phyloP scores from a whole-genome alignment of 2,888 invertebrate genomes.

The Crocallis elinguaria region DNA sequence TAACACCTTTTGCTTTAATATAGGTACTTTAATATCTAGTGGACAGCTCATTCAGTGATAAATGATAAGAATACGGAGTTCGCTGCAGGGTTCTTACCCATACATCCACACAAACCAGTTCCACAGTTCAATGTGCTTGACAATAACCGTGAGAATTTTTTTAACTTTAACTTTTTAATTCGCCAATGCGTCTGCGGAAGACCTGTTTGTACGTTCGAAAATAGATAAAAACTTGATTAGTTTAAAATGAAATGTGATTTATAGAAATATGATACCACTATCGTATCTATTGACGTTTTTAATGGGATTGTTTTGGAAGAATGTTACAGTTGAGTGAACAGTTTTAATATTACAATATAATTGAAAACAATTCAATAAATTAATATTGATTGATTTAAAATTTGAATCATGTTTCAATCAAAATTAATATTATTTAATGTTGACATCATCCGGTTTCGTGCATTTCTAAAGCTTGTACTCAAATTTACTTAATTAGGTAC shows the following conservation, averaged over 20 bases:
- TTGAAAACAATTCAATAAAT: too few relatives aligned
- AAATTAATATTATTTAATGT: too few relatives aligned
- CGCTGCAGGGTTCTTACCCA: constrained; percentile 9
- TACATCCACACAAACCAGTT: constrained; percentile 17
- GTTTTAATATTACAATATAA: too few relatives aligned
- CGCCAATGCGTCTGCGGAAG: neutral
- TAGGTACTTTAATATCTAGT: constrained; percentile 53
- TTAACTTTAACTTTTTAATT: constrained; percentile 7
- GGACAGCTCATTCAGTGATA: constrained; percentile 72
- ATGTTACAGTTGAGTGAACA: too few relatives aligned
- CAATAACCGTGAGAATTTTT: constrained; percentile 24
- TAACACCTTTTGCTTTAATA: constrained; percentile 58
- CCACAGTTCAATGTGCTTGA: constrained; percentile 23
- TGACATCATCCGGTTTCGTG: too few relatives aligned
- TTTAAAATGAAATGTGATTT: too few relatives aligned
- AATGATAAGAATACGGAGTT: constrained; percentile 57
- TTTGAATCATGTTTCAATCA: too few relatives aligned
- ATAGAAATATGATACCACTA: neutral
- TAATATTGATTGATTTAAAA: too few relatives aligned
- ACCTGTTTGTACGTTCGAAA: neutral
- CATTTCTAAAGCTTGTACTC: too few relatives aligned
- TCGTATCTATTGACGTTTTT: too few relatives aligned
- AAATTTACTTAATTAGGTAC: too few relatives aligned
- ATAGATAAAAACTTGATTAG: neutral
- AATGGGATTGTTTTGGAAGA: too few relatives aligned